phyloP scores from a whole-genome alignment of 37 sponge, comb jelly and placozoan genomes.

The Beroe forskalii region DNA sequence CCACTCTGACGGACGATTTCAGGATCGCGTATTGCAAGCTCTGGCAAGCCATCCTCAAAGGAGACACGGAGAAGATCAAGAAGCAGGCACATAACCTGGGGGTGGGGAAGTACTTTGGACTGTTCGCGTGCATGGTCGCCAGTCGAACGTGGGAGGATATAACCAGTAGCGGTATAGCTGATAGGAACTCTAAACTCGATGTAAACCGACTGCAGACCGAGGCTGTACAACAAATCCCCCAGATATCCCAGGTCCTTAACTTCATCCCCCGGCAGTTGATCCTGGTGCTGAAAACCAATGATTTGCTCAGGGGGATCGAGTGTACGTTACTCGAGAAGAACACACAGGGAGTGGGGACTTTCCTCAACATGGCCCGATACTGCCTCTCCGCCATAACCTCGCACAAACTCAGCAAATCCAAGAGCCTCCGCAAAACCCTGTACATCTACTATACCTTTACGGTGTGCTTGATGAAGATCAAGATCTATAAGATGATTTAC shows the following conservation, averaged over 20 bases:
- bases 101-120: slow-evolving; percentile 78
- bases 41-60: slow-evolving; percentile 81
- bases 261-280: slow-evolving; percentile 83
- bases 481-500: background rate
- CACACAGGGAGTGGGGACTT: slow-evolving; percentile 60
- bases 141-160: slow-evolving; percentile 84
- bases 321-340: slow-evolving; percentile 65
- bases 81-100: slow-evolving; percentile 72
- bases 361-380: slow-evolving; percentile 63
- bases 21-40: slow-evolving; percentile 86
- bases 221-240: slow-evolving; percentile 66
- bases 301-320: slow-evolving; percentile 83
- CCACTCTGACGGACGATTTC: slow-evolving; percentile 74
- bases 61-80: slow-evolving; percentile 72
- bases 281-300: slow-evolving; percentile 93
- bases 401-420: background rate
- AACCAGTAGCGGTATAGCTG: slow-evolving; percentile 51
- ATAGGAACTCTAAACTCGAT: slow-evolving; percentile 52
- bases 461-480: slow-evolving; percentile 14
- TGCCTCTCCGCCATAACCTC: slow-evolving; percentile 57
- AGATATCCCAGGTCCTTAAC: slow-evolving; percentile 81
- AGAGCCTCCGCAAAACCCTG: background rate
- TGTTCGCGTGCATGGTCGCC: slow-evolving; percentile 87
- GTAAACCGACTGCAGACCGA: slow-evolving; percentile 16
- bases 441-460: slow-evolving; percentile 17